Evolutionary conservation across 2,113 vertebrate species (phyloP).

Genomic region (Oxygymnocypris stewartii): DNA sequence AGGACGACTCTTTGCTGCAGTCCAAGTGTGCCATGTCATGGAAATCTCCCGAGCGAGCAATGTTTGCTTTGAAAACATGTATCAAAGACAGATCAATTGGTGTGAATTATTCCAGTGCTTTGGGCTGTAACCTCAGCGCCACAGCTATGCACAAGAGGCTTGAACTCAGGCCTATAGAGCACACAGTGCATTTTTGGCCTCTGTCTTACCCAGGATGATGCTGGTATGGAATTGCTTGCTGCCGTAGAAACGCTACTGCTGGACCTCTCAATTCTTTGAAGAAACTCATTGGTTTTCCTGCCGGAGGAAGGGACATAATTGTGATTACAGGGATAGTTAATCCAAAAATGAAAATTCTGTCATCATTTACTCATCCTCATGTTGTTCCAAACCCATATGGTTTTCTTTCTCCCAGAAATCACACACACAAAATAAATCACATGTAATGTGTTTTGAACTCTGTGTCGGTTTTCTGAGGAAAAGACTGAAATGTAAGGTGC

Average conservation of each 20-base stretch:
- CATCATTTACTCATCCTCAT: not conserved
- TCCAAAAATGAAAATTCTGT: not conserved
- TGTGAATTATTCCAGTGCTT: conserved; percentile 59
- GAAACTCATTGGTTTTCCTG: conserved; percentile 58
- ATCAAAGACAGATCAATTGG: conserved; percentile 59
- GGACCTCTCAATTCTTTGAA: conserved; percentile 62
- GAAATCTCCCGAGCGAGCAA: conserved; percentile 42
- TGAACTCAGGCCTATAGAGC: conserved; percentile 51
- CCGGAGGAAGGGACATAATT: conserved; percentile 29
- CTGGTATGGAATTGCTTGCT: conserved; percentile 54
- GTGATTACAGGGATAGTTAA: not conserved
- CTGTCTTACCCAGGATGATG: conserved; percentile 64
- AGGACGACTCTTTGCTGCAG: conserved; percentile 37
- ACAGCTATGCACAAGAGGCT: conserved; percentile 56
- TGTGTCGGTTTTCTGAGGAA: not conserved
- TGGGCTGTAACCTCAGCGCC: conserved; percentile 55
- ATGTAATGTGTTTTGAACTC: not conserved
- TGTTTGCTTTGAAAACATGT: conserved; percentile 69
- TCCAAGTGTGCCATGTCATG: conserved; percentile 40
- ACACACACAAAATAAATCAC: not conserved
- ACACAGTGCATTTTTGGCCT: conserved; percentile 54
- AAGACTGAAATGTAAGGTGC: not conserved
- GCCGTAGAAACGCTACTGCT: conserved; percentile 44
- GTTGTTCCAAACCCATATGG: conserved; percentile 7
- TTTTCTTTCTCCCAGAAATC: not conserved